Conservation (phyloP, 2,888 invertebrate genomes). For the Oligia latruncula region DNA sequence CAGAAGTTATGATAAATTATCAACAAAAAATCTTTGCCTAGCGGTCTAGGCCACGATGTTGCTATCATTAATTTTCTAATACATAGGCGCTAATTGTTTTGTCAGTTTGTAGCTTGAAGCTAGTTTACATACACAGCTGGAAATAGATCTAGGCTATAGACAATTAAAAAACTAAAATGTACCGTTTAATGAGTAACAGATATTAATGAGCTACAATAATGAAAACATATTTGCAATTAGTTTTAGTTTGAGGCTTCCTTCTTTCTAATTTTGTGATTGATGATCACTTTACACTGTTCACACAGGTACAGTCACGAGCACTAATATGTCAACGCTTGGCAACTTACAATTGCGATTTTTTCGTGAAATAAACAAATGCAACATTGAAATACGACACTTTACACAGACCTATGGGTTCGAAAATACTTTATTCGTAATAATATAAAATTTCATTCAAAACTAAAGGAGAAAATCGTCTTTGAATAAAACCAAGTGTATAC, state of each 20-base stretch:
- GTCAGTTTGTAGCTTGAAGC: slow-evolving; percentile 53
- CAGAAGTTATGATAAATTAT: slow-evolving; percentile 15
- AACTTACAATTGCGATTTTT: too few species aligned
- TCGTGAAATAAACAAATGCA: too few species aligned
- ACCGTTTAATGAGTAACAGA: slow-evolving; percentile 40
- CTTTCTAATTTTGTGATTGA: slow-evolving; percentile 22
- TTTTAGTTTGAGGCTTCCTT: slow-evolving; percentile 20
- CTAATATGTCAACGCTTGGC: too few species aligned
- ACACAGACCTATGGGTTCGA: too few species aligned
- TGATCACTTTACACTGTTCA: slow-evolving; percentile 7
- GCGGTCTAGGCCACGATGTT: not conserved
- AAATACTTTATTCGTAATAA: too few species aligned
- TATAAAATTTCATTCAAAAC: too few species aligned
- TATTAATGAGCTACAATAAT: slow-evolving; percentile 18
- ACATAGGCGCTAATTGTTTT: slow-evolving; percentile 48
- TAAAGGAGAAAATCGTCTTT: too few species aligned
- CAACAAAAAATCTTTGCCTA: not conserved
- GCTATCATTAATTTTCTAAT: slow-evolving; percentile 51
- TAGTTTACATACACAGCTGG: slow-evolving; percentile 23
- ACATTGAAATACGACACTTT: too few species aligned
- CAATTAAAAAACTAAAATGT: slow-evolving; percentile 35
- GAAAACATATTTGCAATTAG: slow-evolving; percentile 23
- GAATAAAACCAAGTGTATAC: too few species aligned
- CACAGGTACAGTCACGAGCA: not conserved
- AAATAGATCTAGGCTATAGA: slow-evolving; percentile 47